Evolutionary conservation across 2,113 vertebrate species (phyloP), one percentile per base, ranked within the genome.

Genomic region (Alouatta palliata): DNA sequence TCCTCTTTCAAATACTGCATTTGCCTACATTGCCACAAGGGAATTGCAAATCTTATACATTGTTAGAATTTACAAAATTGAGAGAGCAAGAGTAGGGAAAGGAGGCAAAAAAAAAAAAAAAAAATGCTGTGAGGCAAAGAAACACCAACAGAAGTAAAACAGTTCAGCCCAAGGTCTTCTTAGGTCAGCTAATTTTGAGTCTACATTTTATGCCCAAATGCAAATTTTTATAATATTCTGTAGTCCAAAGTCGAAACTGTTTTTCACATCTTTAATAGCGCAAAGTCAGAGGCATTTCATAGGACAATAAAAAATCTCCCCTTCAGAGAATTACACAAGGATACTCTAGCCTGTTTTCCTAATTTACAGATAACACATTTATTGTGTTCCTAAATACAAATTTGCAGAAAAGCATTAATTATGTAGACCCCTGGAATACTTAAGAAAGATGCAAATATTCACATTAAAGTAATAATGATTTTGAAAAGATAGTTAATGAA

Each of bases 21-120:
- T 35, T 75, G 92, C 87, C 77, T 45, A 14, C 27, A 32, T 1
- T 2, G 94, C 90, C 90, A 68, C 86, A 1, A 40, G 90, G 75
- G 25, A 90, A 85, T 91, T 70, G 93, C 68, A 97, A 75, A 97
- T 97, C 95, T 97, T 43, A 83, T 21, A 56, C 12, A 27, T 3
- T 97, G 97, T 97, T 97, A 94, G 95, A 58, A 97, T 47, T 96
- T 97, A 97, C 47, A 95, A 93, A 97, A 87, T 61, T 97, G 87
- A 92, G 40, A 85, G 91, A 82, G 45, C 47, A 27, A 95, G 84
- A 87, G 70, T 40, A 96, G 90, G 83, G 56, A 27, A 37, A 96
- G 71, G 40, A 80, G 68, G 43, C 6, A 49, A 86, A 87, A 96
- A 6, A 49, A 86, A 86, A 95, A n/a, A n/a, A n/a, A n/a, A 92